Conservation (phyloP, 1,140 invertebrate genomes). For the Stegodyphus mimosarum region DNA sequence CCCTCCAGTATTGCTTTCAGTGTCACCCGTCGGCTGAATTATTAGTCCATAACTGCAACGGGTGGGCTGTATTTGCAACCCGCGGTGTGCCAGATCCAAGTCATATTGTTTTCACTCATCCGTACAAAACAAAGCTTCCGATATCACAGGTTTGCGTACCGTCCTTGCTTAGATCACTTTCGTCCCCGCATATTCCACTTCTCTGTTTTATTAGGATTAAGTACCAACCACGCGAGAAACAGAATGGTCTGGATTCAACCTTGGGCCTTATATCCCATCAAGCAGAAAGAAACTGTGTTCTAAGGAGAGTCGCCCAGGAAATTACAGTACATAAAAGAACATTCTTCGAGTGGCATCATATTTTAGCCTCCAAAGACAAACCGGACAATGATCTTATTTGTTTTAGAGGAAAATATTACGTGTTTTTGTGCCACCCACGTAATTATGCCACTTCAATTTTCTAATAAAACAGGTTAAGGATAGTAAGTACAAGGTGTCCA, state of each 20-base stretch:
- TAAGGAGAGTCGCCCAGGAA: conserved; percentile 23
- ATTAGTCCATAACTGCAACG: conserved; percentile 41
- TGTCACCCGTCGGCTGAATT: conserved; percentile 33
- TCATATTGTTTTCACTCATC: conserved; percentile 58
- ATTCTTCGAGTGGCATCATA: conserved; percentile 33
- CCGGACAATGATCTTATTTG: conserved; percentile 35
- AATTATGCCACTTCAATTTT: conserved; percentile 3
- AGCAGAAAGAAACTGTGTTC: conserved; percentile 41
- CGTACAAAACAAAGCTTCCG: conserved; percentile 29
- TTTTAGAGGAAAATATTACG: conserved; percentile 46
- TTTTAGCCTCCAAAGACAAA: conserved; percentile 21
- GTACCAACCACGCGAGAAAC: conserved; percentile 9
- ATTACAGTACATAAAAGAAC: conserved; percentile 23
- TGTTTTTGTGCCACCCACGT: conserved; percentile 21
- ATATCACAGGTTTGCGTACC: conserved; percentile 50
- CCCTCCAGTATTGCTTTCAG: neutral
- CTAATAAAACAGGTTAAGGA: neutral
- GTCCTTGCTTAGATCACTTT: conserved; percentile 50
- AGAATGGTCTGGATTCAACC: conserved; percentile 24
- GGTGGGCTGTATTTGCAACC: conserved; percentile 24
- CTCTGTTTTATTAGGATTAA: conserved; percentile 29
- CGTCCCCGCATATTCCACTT: conserved; percentile 16
- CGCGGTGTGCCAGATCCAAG: conserved; percentile 28
- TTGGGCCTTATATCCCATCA: conserved; percentile 48
- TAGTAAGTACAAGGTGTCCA: conserved; percentile 16